Base-by-base conservation (phyloP, 2,113 vertebrate genomes). In the Alces alces region DNA sequence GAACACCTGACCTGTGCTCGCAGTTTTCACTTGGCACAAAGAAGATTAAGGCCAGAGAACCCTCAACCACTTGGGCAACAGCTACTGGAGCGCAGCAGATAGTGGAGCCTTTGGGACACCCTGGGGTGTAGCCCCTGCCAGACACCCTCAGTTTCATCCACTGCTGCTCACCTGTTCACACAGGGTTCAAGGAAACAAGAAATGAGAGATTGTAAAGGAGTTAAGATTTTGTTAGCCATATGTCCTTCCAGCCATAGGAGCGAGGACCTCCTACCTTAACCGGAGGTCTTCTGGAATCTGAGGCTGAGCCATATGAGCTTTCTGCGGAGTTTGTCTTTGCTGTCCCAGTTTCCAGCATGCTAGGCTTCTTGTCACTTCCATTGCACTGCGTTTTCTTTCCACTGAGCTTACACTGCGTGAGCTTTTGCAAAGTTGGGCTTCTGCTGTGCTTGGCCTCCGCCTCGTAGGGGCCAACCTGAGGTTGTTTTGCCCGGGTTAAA, bases 41-140 rank as follows among this genome's bases (percentile, higher is more conserved):
- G 61, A 64, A 64, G 61, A 64, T 64, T 17, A 64, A 33, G 61
- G 61, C 17, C 30, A 33, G 60, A 64, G 15, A 5, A 36, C 64
- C 2, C 64, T 70, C 64, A 21, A n/a, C 17, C 64, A 36, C 64
- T 70, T 70, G 64, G 17, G n/a, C n/a, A 70, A 21, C 9, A 70
- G n/a, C 64, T 70, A 21, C n/a, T 36, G 21, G 21, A 17, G 17
- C 0, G 0, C n/a, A 70, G n/a, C n/a, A 70, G n/a, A 21, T 3
- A 11, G n/a, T 36, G 36, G n/a, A 70, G n/a, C 64, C 19, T 70
- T 36, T 1, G 64, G 61, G n/a, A 21, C 4, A 4, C 33, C 10
- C 64, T 66, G 16, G 33, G 64, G 64, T 11, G 8, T 36, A 66
- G 4, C 2, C 64, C 64, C 4, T 36, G n/a, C n/a, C n/a, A 70